phyloP scores from a whole-genome alignment of 2,113 vertebrate genomes.

The Pachyramphus minor region DNA sequence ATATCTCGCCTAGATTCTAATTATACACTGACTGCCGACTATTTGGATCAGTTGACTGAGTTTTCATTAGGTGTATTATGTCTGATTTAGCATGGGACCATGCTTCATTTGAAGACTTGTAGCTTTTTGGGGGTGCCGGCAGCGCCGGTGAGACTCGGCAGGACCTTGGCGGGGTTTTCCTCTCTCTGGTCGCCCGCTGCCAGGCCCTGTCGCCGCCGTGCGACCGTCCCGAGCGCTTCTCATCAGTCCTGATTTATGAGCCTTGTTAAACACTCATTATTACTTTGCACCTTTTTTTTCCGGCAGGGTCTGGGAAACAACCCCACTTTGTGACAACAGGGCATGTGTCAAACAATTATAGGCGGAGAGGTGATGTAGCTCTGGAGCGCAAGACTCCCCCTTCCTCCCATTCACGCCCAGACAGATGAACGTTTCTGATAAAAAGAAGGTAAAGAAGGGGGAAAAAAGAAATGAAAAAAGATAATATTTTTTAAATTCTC shows the following conservation, averaged over 20 bases:
- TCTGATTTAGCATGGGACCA: neutral
- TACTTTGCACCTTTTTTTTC: slow-evolving; percentile 68
- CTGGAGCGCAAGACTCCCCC: neutral
- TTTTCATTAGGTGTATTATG: neutral
- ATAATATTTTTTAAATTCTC: neutral
- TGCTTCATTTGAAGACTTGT: neutral
- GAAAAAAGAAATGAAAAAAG: neutral
- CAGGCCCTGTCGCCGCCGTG: neutral
- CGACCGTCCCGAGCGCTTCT: slow-evolving; percentile 8
- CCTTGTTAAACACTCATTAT: slow-evolving; percentile 82
- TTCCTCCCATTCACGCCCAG: neutral
- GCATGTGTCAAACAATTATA: slow-evolving; percentile 52
- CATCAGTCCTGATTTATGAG: slow-evolving; percentile 80
- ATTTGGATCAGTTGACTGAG: neutral
- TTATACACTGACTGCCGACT: neutral
- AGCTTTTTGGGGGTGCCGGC: neutral
- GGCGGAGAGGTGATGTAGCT: slow-evolving; percentile 23
- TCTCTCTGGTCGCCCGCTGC: neutral
- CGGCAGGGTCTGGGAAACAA: slow-evolving; percentile 55
- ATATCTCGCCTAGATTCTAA: neutral
- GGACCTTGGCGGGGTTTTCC: neutral
- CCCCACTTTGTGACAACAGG: slow-evolving; percentile 46
- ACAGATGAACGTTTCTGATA: neutral
- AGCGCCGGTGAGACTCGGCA: neutral
- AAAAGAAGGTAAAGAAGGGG: neutral